Evolutionary conservation across 23 tunicate genomes (phyloP).

Genomic region (Oikopleura albicans): DNA sequence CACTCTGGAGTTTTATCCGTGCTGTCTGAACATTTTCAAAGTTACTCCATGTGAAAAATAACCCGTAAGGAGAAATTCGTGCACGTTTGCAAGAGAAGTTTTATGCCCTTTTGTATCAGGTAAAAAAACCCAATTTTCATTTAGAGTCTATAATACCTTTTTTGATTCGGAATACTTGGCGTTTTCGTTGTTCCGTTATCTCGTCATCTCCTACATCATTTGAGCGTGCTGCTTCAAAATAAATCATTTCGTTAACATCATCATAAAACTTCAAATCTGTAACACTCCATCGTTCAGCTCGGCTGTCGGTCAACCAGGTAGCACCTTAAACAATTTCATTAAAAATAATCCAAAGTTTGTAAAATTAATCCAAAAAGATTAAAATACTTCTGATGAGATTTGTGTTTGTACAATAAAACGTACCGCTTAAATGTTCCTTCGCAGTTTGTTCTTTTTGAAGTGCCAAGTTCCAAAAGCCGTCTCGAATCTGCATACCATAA

Average conservation of each 20-base stretch:
- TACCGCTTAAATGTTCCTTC: neutral
- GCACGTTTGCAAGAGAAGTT: too few relatives aligned
- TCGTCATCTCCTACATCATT: neutral
- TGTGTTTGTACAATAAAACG: too few relatives aligned
- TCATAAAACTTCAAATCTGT: constrained; percentile 44
- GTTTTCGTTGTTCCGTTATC: neutral
- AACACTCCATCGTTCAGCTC: constrained; percentile 28
- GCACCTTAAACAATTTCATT: constrained; percentile 19
- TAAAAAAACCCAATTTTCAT: too few relatives aligned
- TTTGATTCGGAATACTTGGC: neutral
- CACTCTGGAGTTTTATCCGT: constrained; percentile 57
- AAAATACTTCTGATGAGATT: neutral
- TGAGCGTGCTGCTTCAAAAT: constrained; percentile 50
- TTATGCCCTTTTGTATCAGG: too few relatives aligned
- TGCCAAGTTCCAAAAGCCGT: constrained; percentile 5
- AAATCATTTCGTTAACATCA: constrained; percentile 25
- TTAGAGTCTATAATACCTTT: too few relatives aligned
- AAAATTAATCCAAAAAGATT: neutral
- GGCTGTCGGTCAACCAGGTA: constrained; percentile 32
- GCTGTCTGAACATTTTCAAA: too few relatives aligned
- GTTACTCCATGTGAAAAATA: too few relatives aligned
- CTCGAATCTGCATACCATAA: neutral
- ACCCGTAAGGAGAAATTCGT: too few relatives aligned
- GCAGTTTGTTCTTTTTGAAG: neutral
- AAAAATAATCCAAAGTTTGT: neutral